Evolutionary conservation across 1,140 invertebrate genomes (phyloP).

Genomic region (Zaprionus gabonicus): DNA sequence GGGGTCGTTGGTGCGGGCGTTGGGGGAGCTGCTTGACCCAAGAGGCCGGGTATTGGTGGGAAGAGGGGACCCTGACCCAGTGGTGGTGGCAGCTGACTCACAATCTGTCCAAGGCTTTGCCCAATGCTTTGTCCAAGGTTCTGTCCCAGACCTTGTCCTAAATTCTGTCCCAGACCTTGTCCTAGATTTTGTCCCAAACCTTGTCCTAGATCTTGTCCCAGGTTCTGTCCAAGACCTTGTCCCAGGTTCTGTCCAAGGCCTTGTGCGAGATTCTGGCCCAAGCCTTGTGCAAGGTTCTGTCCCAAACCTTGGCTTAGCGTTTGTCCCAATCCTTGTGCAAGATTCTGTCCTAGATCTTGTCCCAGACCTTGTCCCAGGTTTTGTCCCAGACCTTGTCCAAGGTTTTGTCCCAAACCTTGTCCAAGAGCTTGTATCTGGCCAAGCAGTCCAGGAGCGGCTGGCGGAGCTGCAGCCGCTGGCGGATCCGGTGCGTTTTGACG

Average conservation of each 20-base stretch:
- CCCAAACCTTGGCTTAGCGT: too few species aligned
- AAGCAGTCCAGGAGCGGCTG: not conserved
- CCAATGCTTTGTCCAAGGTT: not conserved
- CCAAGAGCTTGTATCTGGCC: not conserved
- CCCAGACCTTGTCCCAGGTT: not conserved
- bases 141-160: not conserved
- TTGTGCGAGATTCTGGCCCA: not conserved
- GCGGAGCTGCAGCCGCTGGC: not conserved
- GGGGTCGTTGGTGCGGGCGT: not conserved
- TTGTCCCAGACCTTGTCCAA: not conserved
- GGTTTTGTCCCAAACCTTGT: not conserved
- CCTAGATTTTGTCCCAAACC: not conserved
- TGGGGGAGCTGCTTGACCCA: not conserved
- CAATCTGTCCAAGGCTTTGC: not conserved
- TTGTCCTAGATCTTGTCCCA: not conserved
- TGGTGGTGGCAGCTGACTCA: not conserved
- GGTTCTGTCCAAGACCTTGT: not conserved
- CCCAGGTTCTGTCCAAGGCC: not conserved
- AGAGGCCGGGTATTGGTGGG: not conserved
- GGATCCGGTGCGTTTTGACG: slow-evolving; percentile 45
- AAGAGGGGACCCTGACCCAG: not conserved
- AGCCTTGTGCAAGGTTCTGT: too few species aligned
- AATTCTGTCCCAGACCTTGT: not conserved
- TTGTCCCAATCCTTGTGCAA: not conserved
- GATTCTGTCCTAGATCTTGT: not conserved